phyloP scores from a whole-genome alignment of 2,113 vertebrate species.

The Hippolais icterina region DNA sequence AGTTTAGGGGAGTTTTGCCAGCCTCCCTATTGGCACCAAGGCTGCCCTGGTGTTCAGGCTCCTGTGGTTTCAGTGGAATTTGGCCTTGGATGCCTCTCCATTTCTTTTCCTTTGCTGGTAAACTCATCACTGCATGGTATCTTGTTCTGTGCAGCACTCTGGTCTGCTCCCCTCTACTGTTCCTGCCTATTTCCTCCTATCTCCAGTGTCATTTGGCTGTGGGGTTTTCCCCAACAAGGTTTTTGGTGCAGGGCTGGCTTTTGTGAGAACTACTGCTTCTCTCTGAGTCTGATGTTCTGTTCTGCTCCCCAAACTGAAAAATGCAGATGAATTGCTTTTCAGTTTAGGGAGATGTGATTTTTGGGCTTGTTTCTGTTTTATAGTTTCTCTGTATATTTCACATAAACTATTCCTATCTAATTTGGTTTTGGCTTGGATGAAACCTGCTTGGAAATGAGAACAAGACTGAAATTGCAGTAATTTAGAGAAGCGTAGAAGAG shows the following conservation, averaged over 20 bases:
- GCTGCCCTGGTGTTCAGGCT: not conserved
- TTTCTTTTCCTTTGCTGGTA: not conserved
- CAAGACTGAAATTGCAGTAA: slow-evolving; percentile 60
- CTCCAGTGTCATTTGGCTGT: not conserved
- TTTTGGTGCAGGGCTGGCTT: not conserved
- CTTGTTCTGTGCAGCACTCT: not conserved
- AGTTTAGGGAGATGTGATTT: not conserved
- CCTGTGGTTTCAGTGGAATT: not conserved
- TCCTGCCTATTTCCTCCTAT: not conserved
- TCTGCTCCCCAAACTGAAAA: not conserved
- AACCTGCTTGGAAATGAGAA: slow-evolving; percentile 50
- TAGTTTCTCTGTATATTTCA: slow-evolving; percentile 27
- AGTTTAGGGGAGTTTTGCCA: not conserved
- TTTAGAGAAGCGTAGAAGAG: slow-evolving; percentile 38
- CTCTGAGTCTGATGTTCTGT: not conserved
- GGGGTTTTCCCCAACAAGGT: not conserved
- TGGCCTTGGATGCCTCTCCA: not conserved
- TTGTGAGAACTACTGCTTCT: not conserved
- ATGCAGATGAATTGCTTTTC: not conserved
- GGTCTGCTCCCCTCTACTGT: not conserved
- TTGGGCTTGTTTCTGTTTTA: not conserved
- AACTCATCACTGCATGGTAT: not conserved
- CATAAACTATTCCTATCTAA: slow-evolving; percentile 51
- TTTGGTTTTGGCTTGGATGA: slow-evolving; percentile 43
- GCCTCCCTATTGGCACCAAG: not conserved